Evolutionary conservation across 2,888 invertebrate species (phyloP), one percentile per base, ranked within the genome.

Genomic region (Eupithecia pulchellata): DNA sequence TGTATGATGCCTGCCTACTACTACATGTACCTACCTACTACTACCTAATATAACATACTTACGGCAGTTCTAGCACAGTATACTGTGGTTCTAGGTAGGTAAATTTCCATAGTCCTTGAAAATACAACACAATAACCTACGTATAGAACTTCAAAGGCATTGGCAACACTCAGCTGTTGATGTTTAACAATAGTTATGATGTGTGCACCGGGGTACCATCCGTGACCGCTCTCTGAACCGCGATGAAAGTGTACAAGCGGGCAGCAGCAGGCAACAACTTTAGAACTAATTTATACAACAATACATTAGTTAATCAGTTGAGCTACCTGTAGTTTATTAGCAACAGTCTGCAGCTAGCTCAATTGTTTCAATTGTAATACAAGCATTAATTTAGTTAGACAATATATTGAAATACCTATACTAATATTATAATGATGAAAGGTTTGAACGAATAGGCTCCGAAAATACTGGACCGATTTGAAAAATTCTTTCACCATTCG

Each of bases 181-280:
- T 62, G 63, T 61, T 69, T 65, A 64, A 74, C 73, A 74, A 76
- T 73, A 76, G 73, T 74, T n/a, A 73, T 77, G 81, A 81, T 80
- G 72, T 74, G 73, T 86, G 86, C 85, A 87, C 82, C 79, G 82
- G 75, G 81, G 81, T 90, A 91, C 89, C 88, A 85, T 75, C 88
- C 92, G 89, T 92, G 89, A 91, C 92, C 74, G 77, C 82, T 78
- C 86, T 89, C 86, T 91, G 92, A 92, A 91, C 91, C 92, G 89
- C 91, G 89, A 77, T 85, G n/a, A 60, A n/a, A 79, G 61, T 25
- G n/a, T 81, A 79, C 84, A 79, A 72, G 80, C 76, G 80, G 80
- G 76, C 81, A 80, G 77, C 76, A 80, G 78, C 79, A 75, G 68
- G 70, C 67, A 60, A 30, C 29, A 20, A 29, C 17, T 17, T 57